Evolutionary conservation across 2,888 invertebrate genomes (phyloP), one percentile per base, ranked within the genome.

Genomic region (Macrophya alboannulata): DNA sequence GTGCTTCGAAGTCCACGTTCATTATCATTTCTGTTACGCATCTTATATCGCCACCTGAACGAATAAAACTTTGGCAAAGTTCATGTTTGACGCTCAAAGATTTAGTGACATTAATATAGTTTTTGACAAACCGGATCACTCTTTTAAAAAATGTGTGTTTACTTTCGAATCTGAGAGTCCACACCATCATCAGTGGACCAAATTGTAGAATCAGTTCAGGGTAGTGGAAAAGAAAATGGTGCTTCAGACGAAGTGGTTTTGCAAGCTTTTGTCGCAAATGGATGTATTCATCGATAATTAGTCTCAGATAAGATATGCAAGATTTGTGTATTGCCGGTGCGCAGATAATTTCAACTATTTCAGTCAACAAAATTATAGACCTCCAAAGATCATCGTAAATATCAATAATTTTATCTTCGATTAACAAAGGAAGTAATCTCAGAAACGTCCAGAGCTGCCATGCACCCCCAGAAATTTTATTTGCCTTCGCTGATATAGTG

Each of bases 91-190:
- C n/a, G 15, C 87, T 81, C 5, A 88, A 37, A 21, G 85, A 85
- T 68, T 82, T 25, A 1, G 86, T 86, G 31, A 89, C 71, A 86
- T 88, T 88, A 86, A 87, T 88, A 55, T 87, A 90, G 86, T 90
- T 90, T 81, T 86, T 86, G n/a, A 17, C 51, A 65, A 85, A 86
- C 77, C 86, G 85, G 0, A 86, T 51, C 17, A 84, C 62, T 86
- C 85, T 86, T 87, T 90, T 90, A 72, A 89, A 90, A 85, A 85
- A 90, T 8, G 87, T 82, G 76, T 90, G 89, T 81, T 90, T 90
- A 55, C 88, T 88, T 86, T 90, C 90, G 85, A 90, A 91, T 10
- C 88, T 17, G 84, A 89, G 85, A 0, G 87, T 79, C 87, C 88
- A 89, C 0, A 89, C 87, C 86, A 86, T 88, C 5, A 87, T 87